These are phyloP conservation scores for Sebastes minor DNA, from an alignment of 2,797 vertebrate genomes.

Conservation along the genomic window DNA sequence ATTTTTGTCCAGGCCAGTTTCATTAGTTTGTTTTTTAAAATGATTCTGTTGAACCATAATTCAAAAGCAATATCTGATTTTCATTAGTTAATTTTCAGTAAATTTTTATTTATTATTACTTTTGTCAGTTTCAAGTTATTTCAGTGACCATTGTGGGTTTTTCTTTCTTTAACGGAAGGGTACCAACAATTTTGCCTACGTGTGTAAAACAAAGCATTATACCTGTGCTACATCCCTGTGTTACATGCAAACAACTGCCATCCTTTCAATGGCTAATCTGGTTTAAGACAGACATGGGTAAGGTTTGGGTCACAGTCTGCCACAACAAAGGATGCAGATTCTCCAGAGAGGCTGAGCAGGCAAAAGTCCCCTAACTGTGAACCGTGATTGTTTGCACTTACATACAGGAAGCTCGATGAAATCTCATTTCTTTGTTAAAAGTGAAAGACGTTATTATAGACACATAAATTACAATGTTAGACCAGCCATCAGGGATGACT, in stretches of 20 bases:
- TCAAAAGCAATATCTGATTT: too few species aligned
- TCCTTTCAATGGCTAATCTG: neutral
- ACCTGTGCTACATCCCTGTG: neutral
- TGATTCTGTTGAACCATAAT: too few species aligned
- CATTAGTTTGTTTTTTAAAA: too few species aligned
- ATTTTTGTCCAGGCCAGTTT: too few species aligned
- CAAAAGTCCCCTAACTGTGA: neutral
- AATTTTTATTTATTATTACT: too few species aligned
- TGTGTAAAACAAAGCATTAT: neutral
- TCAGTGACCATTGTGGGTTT: too few species aligned
- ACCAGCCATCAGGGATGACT: neutral
- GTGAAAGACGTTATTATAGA: neutral
- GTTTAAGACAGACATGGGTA: neutral
- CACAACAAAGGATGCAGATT: neutral
- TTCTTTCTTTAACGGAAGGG: too few species aligned
- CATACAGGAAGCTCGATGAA: too few species aligned
- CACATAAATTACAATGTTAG: neutral
- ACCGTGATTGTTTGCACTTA: neutral
- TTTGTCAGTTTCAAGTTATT: too few species aligned
- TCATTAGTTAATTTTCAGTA: too few species aligned
- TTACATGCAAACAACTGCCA: neutral
- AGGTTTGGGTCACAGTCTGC: neutral
- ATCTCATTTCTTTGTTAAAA: neutral
- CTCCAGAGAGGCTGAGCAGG: neutral
- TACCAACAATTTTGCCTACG: too few species aligned